Base-by-base conservation (phyloP, 2,113 vertebrate genomes). In the Hucho hucho region DNA sequence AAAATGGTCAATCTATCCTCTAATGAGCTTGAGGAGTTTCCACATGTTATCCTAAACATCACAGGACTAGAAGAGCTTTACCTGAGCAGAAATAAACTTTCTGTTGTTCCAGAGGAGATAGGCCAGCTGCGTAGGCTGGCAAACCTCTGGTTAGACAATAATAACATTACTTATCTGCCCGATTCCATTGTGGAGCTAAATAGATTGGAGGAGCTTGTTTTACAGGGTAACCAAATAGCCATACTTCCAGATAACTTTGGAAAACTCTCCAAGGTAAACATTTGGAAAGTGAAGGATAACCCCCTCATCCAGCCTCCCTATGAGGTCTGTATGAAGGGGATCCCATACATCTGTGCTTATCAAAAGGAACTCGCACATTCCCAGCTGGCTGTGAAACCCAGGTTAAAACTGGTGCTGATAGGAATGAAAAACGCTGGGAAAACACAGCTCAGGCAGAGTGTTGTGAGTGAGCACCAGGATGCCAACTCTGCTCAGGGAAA, bases 221-320 rank as follows among this genome's bases (percentile, higher is more conserved):
- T 99, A 77, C 98, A 99, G 89, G 97, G 98, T 67, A 99, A 99
- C 93, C 98, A 98, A 91, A 97, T 99, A 0, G 98, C 98, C n/a
- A 96, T 99, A 71, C 94, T 99, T 24, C 98, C 98, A 0, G 97
- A 99, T 73, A 86, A 96, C 77, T 99, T 99, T 0, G 98, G 97
- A 24, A 97, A 96, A 73, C 95, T 99, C 25, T 93, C 95, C 72
- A 93, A 92, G 0, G 93, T 99, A 74, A 97, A 95, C 80, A 92
- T 99, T 74, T 99, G 97, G 98, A 99, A 99, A 88, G 95, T 98
- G 87, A 98, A 98, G 88, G 97, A 98, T 82, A 99, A 99, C 82
- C 98, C 98, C 0, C 93, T 99, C 68, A 97, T 99, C 72, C 98
- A 98, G 87, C 98, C 98, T 1, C 98, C 98, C 0, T 99, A 99